Conservation (phyloP, 2,888 invertebrate genomes). For the Melanostoma mellinum region DNA sequence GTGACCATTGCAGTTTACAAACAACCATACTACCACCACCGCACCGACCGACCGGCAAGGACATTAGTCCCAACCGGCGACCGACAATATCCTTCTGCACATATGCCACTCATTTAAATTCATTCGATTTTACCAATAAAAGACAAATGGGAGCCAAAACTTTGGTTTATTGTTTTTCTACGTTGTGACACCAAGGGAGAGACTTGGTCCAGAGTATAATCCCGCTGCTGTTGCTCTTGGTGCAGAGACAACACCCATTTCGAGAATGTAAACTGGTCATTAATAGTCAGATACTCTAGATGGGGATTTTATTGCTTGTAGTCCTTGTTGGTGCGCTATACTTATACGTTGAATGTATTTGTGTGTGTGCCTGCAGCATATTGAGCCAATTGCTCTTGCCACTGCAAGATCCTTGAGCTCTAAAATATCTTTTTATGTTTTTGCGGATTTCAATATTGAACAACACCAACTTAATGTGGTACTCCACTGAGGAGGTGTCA, state of each 20-base stretch:
- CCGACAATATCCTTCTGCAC: conserved; percentile 73
- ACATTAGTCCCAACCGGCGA: conserved; percentile 72
- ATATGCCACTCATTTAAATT: conserved; percentile 74
- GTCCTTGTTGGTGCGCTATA: conserved; percentile 51
- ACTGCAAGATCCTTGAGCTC: conserved; percentile 68
- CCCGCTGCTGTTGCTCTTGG: conserved; percentile 48
- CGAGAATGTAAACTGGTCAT: conserved; percentile 74
- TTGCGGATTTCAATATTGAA: conserved; percentile 59
- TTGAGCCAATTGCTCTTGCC: conserved; percentile 56
- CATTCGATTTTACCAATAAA: conserved; percentile 74
- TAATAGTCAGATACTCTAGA: conserved; percentile 72
- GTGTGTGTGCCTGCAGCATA: conserved; percentile 34
- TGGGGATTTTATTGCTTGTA: conserved; percentile 72
- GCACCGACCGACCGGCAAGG: conserved; percentile 43
- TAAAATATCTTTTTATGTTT: conserved; percentile 69
- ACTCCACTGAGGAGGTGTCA: conserved; percentile 56
- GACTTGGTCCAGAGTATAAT: conserved; percentile 43
- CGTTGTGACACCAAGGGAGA: conserved; percentile 52
- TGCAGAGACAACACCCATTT: conserved; percentile 73
- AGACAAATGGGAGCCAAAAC: conserved; percentile 74
- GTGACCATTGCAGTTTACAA: conserved; percentile 53
- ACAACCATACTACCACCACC: conserved; percentile 22
- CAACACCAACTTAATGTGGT: conserved; percentile 43
- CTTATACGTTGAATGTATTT: not conserved
- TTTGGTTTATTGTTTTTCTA: conserved; percentile 75